Evolutionary conservation across 2,888 invertebrate species (phyloP), one percentile per base, ranked within the genome.

Genomic region (Himalopsyche japonica): DNA sequence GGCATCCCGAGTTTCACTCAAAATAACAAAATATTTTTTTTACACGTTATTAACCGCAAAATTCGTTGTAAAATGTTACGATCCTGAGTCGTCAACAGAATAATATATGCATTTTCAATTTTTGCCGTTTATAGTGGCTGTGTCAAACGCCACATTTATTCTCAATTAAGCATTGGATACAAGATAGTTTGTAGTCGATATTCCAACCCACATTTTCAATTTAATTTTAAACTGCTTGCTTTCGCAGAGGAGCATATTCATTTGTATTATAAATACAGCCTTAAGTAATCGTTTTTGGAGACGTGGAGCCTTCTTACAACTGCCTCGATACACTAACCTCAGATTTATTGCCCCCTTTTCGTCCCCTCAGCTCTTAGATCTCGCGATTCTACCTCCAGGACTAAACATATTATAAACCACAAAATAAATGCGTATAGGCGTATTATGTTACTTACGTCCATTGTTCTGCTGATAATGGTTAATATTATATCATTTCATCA

Each of bases 231-330:
- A 70, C 30, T 70, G 70, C 70, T 70, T 70, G 70, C 70, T 70
- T 10, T 70, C 30, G 70, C 12, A 20, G 70, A 70, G 30, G 4
- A 70, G 30, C 70, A 70, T 70, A 70, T 70, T 70, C 70, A 70
- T 70, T 70, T 70, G 70, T 70, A 57, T 81, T 85, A 86, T 85
- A 85, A 84, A 86, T 86, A 84, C 85, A 79, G 49, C 70, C 82
- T 86, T 85, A 86, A 86, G 86, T 85, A 86, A 86, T 86, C 80
- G 85, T 79, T 80, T 49, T 81, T 6, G 70, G 80, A 77, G 86
- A 85, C 85, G 81, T 82, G 83, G 79, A 70, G 79, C 81, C 82
- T 82, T 83, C 86, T 83, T 86, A 80, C 86, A 81, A 81, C 49
- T 37, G 86, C 78, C 79, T 81, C 48, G 37, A 82, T 83, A 80